These are phyloP conservation scores for Papilio elwesi DNA, from an alignment of 2,888 invertebrate species.

Conservation along the genomic window DNA sequence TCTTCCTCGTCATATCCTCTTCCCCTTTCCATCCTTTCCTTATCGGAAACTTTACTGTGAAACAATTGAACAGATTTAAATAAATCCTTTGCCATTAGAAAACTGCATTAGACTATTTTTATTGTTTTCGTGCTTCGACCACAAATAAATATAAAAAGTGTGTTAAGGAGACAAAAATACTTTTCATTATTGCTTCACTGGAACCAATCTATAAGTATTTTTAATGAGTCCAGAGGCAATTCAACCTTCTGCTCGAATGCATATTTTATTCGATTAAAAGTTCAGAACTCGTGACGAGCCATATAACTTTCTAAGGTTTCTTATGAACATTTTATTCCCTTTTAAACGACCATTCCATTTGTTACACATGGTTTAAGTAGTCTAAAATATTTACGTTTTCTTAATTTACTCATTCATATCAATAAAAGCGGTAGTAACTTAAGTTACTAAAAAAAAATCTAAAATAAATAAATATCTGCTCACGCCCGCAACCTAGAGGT, in stretches of 20 bases:
- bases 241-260: conserved; percentile 10
- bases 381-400: neutral
- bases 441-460: neutral
- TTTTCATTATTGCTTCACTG: neutral
- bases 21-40: too few relatives aligned
- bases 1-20: too few relatives aligned
- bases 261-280: conserved; percentile 30
- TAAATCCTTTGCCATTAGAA: too few relatives aligned
- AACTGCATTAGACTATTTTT: too few relatives aligned
- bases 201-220: conserved; percentile 2
- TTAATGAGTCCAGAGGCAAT: conserved; percentile 11
- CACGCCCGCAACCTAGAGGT: too few relatives aligned
- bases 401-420: neutral
- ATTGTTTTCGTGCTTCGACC: too few relatives aligned
- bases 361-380: neutral
- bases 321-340: neutral
- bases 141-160: too few relatives aligned
- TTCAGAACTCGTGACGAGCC: conserved; percentile 8
- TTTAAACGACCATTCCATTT: conserved; percentile 5
- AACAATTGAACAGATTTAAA: too few relatives aligned
- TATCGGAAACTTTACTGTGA: too few relatives aligned
- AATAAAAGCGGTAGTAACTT: neutral
- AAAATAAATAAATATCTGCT: neutral
- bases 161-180: neutral
- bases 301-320: neutral